Base-by-base conservation (phyloP, 1,140 invertebrate genomes). In the Calliopsis andreniformis region DNA sequence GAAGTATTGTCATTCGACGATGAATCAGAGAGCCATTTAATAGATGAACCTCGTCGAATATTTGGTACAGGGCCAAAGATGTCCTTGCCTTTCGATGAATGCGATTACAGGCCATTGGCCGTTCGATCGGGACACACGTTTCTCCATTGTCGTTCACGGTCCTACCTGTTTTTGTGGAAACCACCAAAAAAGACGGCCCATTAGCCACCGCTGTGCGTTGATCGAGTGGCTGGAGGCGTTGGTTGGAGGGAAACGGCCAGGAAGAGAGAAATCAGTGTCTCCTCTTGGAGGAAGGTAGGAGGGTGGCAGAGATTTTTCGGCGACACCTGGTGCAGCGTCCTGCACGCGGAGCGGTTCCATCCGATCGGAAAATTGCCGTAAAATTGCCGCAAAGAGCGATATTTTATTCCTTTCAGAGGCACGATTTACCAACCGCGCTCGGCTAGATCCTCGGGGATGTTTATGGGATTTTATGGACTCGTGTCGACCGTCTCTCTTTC, bases 361-460 rank as follows among this genome's bases (percentile, higher is more conserved):
- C 62, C 89, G 84, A 83, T 88, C 82, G 90, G 90, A 91, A 91
- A 91, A 91, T 92, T 92, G 88, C 89, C 89, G 89, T 91, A 91
- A 92, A 92, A 91, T 92, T 92, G 88, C 88, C 80, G 79, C 86
- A 86, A 84, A 89, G 89, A 89, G 78, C 90, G 87, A 91, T 90
- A 90, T 91, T 92, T 90, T 89, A 91, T 92, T 91, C 87, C 84
- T 87, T 88, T 89, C 81, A 87, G 62, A 70, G 75, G 58, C 72
- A 64, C 73, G 63, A 62, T 78, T 63, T 59, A 75, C 73, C 68
- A 59, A 80, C 76, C 76, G 47, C 69, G 61, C 10, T 53, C 39
- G 61, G 78, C 14, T 62, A 58, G 51, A 62, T 78, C 70, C 76
- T 80, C 64, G 62, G 70, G 82, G 83, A 77, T 89, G 84, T 88